Percentiles rank a stretch among this genome's conserved stretches.
Evolutionary conservation across 2,888 invertebrate genomes (phyloP).

Genomic region (Cyclophora albipunctata): DNA sequence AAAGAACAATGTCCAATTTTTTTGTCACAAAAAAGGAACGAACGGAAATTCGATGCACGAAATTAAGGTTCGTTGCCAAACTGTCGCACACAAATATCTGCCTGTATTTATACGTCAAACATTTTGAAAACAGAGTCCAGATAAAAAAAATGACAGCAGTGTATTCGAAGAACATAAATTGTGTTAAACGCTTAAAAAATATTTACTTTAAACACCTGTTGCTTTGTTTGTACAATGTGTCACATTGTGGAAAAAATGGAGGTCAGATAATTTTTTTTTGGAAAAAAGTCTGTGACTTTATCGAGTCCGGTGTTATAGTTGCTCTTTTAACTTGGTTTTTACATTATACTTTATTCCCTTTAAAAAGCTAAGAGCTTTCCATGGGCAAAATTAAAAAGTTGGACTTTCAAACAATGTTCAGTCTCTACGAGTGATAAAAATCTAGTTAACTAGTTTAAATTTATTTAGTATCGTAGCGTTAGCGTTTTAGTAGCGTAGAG

Average conservation of each 20-base stretch:
- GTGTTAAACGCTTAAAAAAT: constrained; percentile 22
- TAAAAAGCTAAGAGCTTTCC: not conserved
- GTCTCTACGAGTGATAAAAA: too few species aligned
- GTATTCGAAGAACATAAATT: constrained; percentile 20
- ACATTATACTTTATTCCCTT: not conserved
- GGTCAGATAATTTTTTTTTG: not conserved
- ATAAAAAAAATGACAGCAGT: constrained; percentile 5
- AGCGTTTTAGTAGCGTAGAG: too few species aligned
- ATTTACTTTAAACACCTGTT: constrained; percentile 27
- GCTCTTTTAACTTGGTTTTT: not conserved
- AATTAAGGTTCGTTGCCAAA: too few species aligned
- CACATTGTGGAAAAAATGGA: not conserved
- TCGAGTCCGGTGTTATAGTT: not conserved
- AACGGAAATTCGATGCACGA: too few species aligned
- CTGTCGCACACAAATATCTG: not conserved
- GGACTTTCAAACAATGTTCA: too few species aligned
- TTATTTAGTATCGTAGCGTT: too few species aligned
- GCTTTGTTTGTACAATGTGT: constrained; percentile 14
- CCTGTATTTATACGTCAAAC: not conserved
- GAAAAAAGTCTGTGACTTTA: not conserved
- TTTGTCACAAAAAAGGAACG: too few species aligned
- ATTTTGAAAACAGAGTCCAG: constrained; percentile 3
- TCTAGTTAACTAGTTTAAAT: too few species aligned
- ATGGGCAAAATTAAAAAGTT: too few species aligned
- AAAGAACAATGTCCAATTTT: too few species aligned